Percentiles rank a stretch among this genome's conserved stretches.
phyloP scores from a whole-genome alignment of 2,797 vertebrate species.

The Catharus ustulatus region DNA sequence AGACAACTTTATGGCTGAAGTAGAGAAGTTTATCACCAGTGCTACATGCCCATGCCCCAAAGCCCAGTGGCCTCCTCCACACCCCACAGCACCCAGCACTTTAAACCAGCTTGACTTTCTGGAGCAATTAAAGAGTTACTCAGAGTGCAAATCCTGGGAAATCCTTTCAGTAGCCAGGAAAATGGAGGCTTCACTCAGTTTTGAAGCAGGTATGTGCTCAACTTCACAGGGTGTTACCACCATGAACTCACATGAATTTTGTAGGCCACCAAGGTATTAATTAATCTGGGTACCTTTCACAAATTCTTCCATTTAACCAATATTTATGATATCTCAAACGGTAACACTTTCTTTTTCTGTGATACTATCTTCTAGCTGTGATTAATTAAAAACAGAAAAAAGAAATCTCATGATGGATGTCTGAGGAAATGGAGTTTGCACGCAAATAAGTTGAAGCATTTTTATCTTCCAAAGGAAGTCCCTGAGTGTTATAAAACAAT shows the following conservation, averaged over 20 bases:
- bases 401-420: neutral
- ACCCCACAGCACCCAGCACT: neutral
- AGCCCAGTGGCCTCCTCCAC: neutral
- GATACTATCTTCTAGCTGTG: neutral
- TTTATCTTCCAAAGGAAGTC: neutral
- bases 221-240: neutral
- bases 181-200: neutral
- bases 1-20: neutral
- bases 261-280: slow-evolving; percentile 3
- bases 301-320: neutral
- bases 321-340: neutral
- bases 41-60: rapidly evolving
- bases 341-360: neutral
- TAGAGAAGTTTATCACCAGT: neutral
- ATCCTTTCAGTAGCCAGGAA: neutral
- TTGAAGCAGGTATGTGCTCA: neutral
- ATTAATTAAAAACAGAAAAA: slow-evolving; percentile 1
- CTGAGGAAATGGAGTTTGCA: slow-evolving; percentile 1
- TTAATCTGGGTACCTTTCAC: neutral
- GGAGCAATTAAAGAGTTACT: neutral
- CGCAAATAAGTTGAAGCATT: neutral
- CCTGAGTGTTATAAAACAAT: neutral
- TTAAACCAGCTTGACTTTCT: neutral
- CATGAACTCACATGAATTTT: neutral
- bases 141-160: neutral